These are phyloP conservation scores for Ataeniobius toweri DNA, from an alignment of 2,797 vertebrate species.

Conservation along the genomic window DNA sequence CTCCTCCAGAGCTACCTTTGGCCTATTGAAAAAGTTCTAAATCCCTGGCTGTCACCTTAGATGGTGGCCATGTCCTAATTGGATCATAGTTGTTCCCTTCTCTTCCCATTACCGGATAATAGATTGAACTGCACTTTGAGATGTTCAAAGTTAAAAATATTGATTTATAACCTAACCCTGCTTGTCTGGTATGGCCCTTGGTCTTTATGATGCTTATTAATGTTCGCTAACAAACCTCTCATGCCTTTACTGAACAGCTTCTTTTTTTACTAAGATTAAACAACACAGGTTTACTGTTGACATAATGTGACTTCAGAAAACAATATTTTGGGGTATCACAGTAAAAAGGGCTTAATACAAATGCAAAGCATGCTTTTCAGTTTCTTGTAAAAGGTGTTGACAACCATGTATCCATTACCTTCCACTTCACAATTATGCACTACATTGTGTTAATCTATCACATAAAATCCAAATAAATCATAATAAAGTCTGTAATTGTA, in stretches of 20 bases:
- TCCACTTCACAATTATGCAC: no score
- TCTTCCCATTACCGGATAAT: background rate
- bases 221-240: background rate
- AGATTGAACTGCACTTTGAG: background rate
- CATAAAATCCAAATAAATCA: no score
- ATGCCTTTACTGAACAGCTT: background rate
- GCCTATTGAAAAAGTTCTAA: background rate
- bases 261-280: background rate
- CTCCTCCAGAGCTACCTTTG: background rate
- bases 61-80: background rate
- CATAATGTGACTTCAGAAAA: background rate
- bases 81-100: background rate
- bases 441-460: no score
- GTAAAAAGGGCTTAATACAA: background rate
- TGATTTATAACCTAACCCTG: background rate
- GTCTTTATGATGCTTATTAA: background rate
- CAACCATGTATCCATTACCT: background rate
- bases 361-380: background rate
- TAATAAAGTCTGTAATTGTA: no score
- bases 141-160: background rate
- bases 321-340: background rate
- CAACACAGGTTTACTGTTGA: background rate
- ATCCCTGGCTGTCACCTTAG: background rate
- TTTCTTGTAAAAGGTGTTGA: background rate
- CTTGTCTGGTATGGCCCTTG: background rate